Evolutionary conservation across 2,113 vertebrate species (phyloP), one percentile per base, ranked within the genome.

Genomic region (Paraplagusia blochii): DNA sequence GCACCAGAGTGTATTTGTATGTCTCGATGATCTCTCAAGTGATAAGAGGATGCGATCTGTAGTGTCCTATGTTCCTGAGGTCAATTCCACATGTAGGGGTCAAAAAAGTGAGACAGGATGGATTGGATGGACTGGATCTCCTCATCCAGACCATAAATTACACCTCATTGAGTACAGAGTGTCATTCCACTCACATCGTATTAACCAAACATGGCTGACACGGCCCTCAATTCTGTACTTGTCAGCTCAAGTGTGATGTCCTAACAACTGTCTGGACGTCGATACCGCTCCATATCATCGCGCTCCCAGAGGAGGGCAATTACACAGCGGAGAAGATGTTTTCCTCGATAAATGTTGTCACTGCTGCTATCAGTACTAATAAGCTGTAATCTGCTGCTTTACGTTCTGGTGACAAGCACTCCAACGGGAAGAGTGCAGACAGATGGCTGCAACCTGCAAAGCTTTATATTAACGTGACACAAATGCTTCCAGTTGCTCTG

Each of bases 301-400:
- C 8, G n/a, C 44, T 50, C 71, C 84, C 76, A 58, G 67, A 70
- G 81, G 83, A 72, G 74, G 45, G 63, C 77, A 84, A 84, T 87
- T 84, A 86, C 29, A 51, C 22, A 62, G 70, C 76, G 70, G 9
- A 63, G 63, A 69, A 76, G 82, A 80, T 80, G 77, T 79, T 81
- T 84, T 81, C 75, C 63, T 51, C 87, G 81, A 85, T 87, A 87
- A 82, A 77, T 76, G 71, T 75, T 83, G 86, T 86, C 80, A 76
- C 72, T 50, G 72, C 77, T 78, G 59, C 74, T 80, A 79, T 79
- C 63, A 71, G 63, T 77, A 69, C 84, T 87, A 87, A 85, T 86
- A 83, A 81, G 81, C 57, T 53, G 71, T 84, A 86, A 87, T 87
- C 72, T 78, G 77, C 66, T 55, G 71, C 50, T 65, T 73, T 36